phyloP scores from a whole-genome alignment of 2,797 vertebrate species.

The Sphenopsis melanotis region DNA sequence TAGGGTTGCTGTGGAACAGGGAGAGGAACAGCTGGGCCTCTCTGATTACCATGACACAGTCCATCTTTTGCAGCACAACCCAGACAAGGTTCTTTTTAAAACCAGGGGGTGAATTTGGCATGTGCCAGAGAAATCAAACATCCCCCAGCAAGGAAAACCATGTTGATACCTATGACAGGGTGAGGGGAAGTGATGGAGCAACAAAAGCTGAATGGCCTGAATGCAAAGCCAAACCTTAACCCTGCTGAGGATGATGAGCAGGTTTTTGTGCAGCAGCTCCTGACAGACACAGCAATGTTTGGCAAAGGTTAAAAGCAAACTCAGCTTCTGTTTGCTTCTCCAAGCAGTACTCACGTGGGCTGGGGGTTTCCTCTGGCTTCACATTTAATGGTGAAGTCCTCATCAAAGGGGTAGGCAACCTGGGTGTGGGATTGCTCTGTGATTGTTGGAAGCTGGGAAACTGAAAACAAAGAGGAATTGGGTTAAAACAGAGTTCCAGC shows the following conservation, averaged over 20 bases:
- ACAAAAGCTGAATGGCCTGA: neutral
- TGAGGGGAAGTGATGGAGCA: neutral
- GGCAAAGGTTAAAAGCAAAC: neutral
- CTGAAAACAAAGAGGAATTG: conserved; percentile 62
- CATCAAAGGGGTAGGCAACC: conserved; percentile 92
- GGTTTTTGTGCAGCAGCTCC: neutral
- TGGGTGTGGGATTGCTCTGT: conserved; percentile 81
- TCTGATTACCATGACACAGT: neutral
- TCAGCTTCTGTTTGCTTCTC: neutral
- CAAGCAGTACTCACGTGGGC: conserved; percentile 82
- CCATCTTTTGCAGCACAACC: neutral
- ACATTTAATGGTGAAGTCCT: conserved; percentile 88
- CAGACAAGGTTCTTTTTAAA: neutral
- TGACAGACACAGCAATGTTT: neutral
- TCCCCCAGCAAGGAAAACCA: neutral
- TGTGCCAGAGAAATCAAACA: neutral
- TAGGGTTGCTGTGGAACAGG: neutral
- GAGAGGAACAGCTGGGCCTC: neutral
- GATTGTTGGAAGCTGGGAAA: conserved; percentile 92
- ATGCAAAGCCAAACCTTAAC: neutral
- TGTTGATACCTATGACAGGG: accelerated
- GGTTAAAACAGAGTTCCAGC: neutral
- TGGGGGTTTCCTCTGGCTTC: conserved; percentile 92
- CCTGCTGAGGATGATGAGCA: accelerated
- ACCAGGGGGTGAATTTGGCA: neutral